Evolutionary conservation across 1,140 invertebrate genomes (phyloP).

Genomic region (Lepidurus packardi): DNA sequence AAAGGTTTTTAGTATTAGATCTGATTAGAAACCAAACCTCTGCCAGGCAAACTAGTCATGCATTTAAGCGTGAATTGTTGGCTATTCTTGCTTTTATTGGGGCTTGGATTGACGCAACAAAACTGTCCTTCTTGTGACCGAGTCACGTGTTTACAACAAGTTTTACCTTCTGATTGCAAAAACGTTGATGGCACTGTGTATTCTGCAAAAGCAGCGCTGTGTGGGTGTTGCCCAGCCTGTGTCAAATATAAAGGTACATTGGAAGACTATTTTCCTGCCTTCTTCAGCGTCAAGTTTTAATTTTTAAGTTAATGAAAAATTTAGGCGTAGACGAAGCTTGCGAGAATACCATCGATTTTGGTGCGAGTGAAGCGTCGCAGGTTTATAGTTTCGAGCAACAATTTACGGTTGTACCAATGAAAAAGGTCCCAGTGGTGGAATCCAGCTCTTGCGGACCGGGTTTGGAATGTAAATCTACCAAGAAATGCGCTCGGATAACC

Average conservation of each 20-base stretch:
- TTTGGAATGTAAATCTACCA: neutral
- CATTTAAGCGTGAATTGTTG: conserved; percentile 14
- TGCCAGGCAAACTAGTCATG: neutral
- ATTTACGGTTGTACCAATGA: neutral
- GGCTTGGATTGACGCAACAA: neutral
- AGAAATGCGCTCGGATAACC: neutral
- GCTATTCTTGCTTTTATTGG: neutral
- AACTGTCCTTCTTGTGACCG: neutral
- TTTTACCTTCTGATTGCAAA: conserved; percentile 30
- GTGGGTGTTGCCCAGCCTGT: conserved; percentile 32
- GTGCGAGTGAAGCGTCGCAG: neutral
- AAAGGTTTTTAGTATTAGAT: neutral
- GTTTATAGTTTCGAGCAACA: neutral
- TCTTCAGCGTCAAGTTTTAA: too few species aligned
- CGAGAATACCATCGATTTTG: neutral
- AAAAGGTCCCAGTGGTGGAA: neutral
- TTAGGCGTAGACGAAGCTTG: neutral
- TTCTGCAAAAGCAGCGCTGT: conserved; percentile 26
- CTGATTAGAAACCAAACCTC: neutral
- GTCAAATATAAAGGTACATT: conserved; percentile 27
- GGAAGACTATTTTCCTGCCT: neutral
- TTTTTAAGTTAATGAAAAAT: neutral
- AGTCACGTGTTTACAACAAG: conserved; percentile 30
- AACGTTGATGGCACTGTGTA: neutral
- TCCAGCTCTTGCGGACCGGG: neutral